Percentiles rank a stretch among this genome's conserved stretches.
phyloP scores from a whole-genome alignment of 2,797 vertebrate species.

The Mus minutoides region DNA sequence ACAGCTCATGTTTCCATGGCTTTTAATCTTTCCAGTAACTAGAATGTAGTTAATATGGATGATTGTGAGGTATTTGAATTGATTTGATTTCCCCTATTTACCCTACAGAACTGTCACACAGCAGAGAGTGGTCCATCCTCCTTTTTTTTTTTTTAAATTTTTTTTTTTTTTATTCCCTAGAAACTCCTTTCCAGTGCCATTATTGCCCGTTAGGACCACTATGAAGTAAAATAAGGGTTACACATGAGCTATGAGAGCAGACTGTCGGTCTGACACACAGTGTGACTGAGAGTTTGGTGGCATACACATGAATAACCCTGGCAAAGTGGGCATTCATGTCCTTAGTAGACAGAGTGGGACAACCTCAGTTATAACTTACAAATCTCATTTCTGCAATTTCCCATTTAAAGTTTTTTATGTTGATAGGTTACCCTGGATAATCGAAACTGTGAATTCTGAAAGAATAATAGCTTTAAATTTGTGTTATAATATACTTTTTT shows the following conservation, averaged over 20 bases:
- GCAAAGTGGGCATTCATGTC: too few relatives aligned
- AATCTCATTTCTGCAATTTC: background rate
- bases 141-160: too few relatives aligned
- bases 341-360: background rate
- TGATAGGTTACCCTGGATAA: rapidly evolving
- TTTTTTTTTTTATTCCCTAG: background rate
- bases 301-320: background rate
- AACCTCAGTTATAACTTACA: background rate
- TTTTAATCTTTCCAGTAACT: background rate
- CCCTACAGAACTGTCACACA: too few relatives aligned
- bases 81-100: background rate
- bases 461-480: conserved; percentile 6
- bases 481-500: background rate
- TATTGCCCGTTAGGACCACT: background rate
- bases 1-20: background rate
- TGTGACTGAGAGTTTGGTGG: background rate
- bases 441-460: background rate
- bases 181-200: background rate
- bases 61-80: background rate
- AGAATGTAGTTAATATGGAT: background rate
- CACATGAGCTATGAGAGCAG: background rate
- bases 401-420: background rate
- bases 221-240: background rate
- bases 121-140: background rate
- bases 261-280: background rate